phyloP scores from a whole-genome alignment of 2,113 vertebrate species.

The Perognathus longimembris region DNA sequence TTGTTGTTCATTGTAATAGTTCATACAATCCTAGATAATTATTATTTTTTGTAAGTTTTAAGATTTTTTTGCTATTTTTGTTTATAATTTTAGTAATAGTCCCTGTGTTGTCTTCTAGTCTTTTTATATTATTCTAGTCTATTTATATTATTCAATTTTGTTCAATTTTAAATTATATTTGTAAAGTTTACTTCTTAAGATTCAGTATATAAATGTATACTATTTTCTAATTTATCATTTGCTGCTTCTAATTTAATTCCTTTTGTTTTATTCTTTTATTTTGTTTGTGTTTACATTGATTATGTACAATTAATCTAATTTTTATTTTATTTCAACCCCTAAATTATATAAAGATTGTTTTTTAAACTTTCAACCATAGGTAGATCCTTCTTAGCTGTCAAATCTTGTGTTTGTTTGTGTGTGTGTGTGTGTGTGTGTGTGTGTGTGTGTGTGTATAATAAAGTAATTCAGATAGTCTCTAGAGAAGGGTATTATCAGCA shows the following conservation, averaged over 20 bases:
- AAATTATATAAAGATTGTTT: slow-evolving; percentile 27
- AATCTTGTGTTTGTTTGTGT: background rate
- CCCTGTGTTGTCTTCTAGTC: background rate
- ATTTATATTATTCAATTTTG: slow-evolving; percentile 12
- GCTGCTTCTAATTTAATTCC: slow-evolving; percentile 26
- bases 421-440: background rate
- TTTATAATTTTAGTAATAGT: background rate
- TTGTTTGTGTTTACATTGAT: background rate
- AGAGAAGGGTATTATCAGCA: background rate
- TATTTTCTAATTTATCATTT: background rate
- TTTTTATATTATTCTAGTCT: no score
- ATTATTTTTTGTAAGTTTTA: slow-evolving; percentile 10
- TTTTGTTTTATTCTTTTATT: background rate
- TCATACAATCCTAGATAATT: background rate
- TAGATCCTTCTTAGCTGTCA: slow-evolving; percentile 1
- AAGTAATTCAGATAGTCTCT: background rate
- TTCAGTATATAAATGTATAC: background rate
- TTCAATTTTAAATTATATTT: slow-evolving; percentile 16
- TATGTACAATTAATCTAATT: slow-evolving; percentile 13
- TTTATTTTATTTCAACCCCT: background rate
- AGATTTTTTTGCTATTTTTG: background rate
- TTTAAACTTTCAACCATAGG: background rate
- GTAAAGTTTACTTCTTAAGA: slow-evolving; percentile 12
- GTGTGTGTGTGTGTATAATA: background rate
- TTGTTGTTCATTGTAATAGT: background rate